A percentile compares a stretch with the other conserved stretches of the same genome.
Conservation (phyloP, 2,113 vertebrate genomes). For the Tursiops truncatus region DNA sequence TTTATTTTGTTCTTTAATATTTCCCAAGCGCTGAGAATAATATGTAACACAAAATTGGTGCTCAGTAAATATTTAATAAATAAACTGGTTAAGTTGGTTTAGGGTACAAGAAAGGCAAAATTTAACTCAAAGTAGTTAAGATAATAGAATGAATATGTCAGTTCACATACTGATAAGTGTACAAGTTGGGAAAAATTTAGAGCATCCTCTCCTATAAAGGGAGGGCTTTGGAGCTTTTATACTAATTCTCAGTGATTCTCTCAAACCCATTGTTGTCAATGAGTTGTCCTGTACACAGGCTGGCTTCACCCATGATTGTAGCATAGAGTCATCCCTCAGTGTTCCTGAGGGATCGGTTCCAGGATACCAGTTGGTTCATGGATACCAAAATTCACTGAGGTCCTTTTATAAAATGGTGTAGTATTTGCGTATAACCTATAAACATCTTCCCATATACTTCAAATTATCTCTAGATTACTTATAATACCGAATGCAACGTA, state of each 20-base stretch:
- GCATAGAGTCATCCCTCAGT: not conserved
- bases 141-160: not conserved
- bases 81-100: not conserved
- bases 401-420: not conserved
- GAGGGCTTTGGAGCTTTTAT: not conserved
- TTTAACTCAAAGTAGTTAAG: not conserved
- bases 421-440: not conserved
- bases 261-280: not conserved
- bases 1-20: not conserved
- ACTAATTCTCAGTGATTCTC: not conserved
- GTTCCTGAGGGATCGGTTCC: not conserved
- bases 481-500: not conserved
- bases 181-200: not conserved
- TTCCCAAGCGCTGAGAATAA: not conserved
- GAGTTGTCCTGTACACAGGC: not conserved
- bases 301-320: not conserved
- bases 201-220: not conserved
- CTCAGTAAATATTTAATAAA: not conserved
- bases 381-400: not conserved
- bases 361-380: not conserved
- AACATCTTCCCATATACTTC: not conserved
- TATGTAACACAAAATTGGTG: not conserved
- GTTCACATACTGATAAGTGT: not conserved
- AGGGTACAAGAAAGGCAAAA: not conserved
- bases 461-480: not conserved